Percentiles rank a stretch among this genome's conserved stretches.
These are phyloP conservation scores for Caranx melampygus DNA, from an alignment of 2,113 vertebrate species.

Conservation along the genomic window DNA sequence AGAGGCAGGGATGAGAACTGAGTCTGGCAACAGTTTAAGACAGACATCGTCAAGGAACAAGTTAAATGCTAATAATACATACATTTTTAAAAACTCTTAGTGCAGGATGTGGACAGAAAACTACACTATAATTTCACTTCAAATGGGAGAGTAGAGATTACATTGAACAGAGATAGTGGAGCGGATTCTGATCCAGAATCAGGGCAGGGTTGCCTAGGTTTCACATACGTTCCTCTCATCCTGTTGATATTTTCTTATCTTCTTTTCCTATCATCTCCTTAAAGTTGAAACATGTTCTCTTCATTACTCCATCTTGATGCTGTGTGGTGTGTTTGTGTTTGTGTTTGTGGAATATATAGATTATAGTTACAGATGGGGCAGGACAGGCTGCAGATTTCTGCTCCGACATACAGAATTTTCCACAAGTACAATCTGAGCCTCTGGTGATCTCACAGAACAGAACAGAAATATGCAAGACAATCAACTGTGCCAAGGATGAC, in stretches of 20 bases:
- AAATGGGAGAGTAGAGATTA: background rate
- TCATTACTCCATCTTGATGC: slow-evolving; percentile 2
- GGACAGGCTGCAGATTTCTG: background rate
- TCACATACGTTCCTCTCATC: background rate
- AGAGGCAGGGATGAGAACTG: background rate
- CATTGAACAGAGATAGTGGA: background rate
- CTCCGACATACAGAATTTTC: slow-evolving; percentile 14
- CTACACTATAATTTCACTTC: background rate
- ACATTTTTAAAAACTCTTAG: too few species aligned
- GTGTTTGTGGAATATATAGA: slow-evolving; percentile 30
- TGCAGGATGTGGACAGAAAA: slow-evolving; percentile 18
- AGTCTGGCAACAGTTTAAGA: too few species aligned
- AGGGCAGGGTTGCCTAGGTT: background rate
- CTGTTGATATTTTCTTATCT: slow-evolving; percentile 1
- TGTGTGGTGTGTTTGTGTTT: slow-evolving; percentile 46
- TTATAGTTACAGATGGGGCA: background rate
- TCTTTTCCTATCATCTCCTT: background rate
- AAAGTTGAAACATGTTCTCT: background rate
- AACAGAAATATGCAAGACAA: too few species aligned
- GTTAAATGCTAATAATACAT: background rate
- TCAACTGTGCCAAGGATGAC: too few species aligned
- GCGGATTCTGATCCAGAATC: background rate
- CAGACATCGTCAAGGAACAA: too few species aligned
- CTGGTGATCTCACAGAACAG: too few species aligned
- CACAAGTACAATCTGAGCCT: slow-evolving; percentile 19